A percentile compares a stretch with the other conserved stretches of the same genome.
phyloP scores from a whole-genome alignment of 2,113 vertebrate genomes.

The Amia ocellicauda region DNA sequence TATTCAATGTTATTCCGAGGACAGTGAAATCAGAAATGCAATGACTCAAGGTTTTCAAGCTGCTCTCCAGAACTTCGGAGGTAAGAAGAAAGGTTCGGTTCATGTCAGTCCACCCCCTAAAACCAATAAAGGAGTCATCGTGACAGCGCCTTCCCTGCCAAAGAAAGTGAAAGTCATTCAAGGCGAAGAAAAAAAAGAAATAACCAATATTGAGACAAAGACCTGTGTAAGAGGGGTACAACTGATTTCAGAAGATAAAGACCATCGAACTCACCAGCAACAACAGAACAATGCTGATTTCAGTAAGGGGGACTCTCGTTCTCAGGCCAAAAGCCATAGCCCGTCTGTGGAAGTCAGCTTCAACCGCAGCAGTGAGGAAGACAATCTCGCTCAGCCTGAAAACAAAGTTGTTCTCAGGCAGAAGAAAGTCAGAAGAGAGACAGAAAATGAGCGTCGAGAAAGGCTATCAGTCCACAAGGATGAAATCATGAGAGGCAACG shows the following conservation, averaged over 20 bases:
- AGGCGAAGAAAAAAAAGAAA: slow-evolving; percentile 11
- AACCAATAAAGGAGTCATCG: slow-evolving; percentile 26
- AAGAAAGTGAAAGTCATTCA: slow-evolving; percentile 42
- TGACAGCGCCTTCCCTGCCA: slow-evolving; percentile 24
- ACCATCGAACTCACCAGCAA: not conserved
- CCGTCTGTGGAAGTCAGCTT: slow-evolving; percentile 9
- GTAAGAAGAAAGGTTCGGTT: slow-evolving; percentile 29
- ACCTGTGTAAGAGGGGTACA: not conserved
- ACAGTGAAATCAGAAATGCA: slow-evolving; percentile 31
- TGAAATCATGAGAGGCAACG: slow-evolving; percentile 81
- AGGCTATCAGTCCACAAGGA: slow-evolving; percentile 84
- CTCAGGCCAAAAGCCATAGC: slow-evolving; percentile 2
- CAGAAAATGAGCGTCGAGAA: slow-evolving; percentile 74
- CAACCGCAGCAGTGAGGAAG: not conserved
- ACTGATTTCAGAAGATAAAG: not conserved
- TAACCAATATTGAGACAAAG: slow-evolving; percentile 13
- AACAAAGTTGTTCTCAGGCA: slow-evolving; percentile 66
- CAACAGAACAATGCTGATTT: not conserved
- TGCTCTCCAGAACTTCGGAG: slow-evolving; percentile 46
- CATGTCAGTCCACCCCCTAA: slow-evolving; percentile 1
- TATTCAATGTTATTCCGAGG: slow-evolving; percentile 41
- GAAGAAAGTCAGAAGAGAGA: slow-evolving; percentile 68
- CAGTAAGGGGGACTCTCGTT: not conserved
- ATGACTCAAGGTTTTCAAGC: slow-evolving; percentile 39
- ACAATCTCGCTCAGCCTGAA: slow-evolving; percentile 12